Evolutionary conservation across 2,113 vertebrate species (phyloP), one percentile per base, ranked within the genome.

Genomic region (Sorex fumeus): DNA sequence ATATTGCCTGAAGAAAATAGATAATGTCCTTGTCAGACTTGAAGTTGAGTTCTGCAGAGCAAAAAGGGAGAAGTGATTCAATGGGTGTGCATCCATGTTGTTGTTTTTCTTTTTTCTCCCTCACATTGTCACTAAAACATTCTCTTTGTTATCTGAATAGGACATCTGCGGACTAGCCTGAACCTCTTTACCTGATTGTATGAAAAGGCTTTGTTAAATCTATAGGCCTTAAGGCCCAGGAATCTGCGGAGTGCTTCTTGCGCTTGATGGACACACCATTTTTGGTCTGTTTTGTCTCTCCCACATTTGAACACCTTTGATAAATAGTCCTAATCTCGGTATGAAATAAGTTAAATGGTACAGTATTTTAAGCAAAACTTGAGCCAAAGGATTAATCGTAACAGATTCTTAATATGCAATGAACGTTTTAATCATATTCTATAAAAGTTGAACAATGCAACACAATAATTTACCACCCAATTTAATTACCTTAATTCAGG

Each of bases 81-180:
- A 96, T 97, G 98, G 89, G 70, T 98, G 97, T 98, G 97, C 97
- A 96, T 97, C 97, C 97, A 98, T 98, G 98, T 98, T 98, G 97
- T 98, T 98, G 98, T 98, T 98, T 97, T 86, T 71, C 64, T 71
- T 82, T 98, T 98, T 98, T 97, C 98, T 99, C 99, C 98, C 98
- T 98, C 99, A 99, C 98, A 98, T 99, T 99, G 99, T 99, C 99
- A 99, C 98, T 98, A 98, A 98, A 98, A 98, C 98, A 98, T 97
- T 98, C 97, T 98, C 97, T 98, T 98, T 98, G 98, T 98, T 98
- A 98, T 98, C 97, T 98, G 98, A 97, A 96, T 97, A 95, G 95
- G 97, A 97, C 96, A 94, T 97, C 95, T 98, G 96, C 97, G 98
- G 97, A 96, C 96, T 97, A 92, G 97, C 90, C 83, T 95, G 92